Conservation (phyloP, 1,140 invertebrate genomes). For the Maconellicoccus hirsutus region DNA sequence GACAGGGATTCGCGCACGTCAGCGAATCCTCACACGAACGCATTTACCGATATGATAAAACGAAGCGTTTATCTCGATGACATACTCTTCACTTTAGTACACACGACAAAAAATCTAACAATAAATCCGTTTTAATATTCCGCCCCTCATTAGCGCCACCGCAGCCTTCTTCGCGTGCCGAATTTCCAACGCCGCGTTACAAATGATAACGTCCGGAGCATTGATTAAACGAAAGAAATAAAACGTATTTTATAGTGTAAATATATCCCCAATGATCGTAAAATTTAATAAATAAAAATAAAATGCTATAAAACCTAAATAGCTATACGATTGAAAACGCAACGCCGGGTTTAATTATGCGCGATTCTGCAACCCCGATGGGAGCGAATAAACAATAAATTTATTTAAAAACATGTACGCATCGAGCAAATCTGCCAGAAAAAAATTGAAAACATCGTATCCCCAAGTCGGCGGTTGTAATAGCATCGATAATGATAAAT, state of each 20-base stretch:
- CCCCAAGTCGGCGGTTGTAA: background rate
- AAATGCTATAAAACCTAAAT: background rate
- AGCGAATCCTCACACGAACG: no score
- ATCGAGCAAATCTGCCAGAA: background rate
- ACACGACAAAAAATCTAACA: background rate
- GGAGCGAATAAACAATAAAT: background rate
- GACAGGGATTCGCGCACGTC: no score
- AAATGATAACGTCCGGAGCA: background rate
- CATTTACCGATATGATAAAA: no score
- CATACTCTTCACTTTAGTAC: no score
- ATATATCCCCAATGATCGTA: conserved; percentile 3
- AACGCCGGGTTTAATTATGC: background rate
- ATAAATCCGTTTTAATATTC: conserved; percentile 5
- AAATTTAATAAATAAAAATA: conserved; percentile 10
- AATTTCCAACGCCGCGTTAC: background rate
- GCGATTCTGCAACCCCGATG: background rate
- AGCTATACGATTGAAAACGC: background rate
- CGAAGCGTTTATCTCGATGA: no score
- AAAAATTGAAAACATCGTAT: background rate
- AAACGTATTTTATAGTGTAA: background rate
- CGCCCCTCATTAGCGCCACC: background rate
- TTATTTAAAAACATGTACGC: background rate
- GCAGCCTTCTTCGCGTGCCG: background rate
- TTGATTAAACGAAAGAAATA: background rate
- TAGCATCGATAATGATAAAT: background rate